Conservation (phyloP, 1,140 invertebrate genomes). For the Vanessa atalanta region DNA sequence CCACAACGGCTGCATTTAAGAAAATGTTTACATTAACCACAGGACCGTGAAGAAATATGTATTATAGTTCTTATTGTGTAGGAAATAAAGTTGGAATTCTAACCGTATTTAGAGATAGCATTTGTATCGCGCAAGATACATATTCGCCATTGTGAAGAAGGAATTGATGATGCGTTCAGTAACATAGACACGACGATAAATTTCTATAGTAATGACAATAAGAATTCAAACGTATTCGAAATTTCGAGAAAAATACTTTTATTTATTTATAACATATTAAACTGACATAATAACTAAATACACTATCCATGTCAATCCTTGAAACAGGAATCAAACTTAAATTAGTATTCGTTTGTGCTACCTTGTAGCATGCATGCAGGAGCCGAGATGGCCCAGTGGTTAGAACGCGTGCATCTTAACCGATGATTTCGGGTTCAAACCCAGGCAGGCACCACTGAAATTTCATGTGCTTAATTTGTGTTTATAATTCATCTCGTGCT, state of each 20-base stretch:
- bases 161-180: conserved; percentile 30
- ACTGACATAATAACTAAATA: too few species aligned
- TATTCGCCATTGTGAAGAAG: conserved; percentile 30
- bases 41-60: neutral
- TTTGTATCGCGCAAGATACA: conserved; percentile 24
- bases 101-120: neutral
- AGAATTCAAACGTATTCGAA: neutral
- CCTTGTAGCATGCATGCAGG: too few species aligned
- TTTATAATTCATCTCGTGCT: too few species aligned
- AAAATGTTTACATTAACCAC: neutral
- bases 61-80: neutral
- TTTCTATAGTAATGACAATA: conserved; percentile 7
- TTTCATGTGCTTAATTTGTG: too few species aligned
- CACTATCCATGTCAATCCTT: too few species aligned
- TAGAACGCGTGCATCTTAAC: too few species aligned
- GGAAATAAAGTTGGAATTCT: neutral
- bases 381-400: too few species aligned
- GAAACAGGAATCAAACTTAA: too few species aligned
- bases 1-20: neutral
- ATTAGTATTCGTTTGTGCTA: too few species aligned
- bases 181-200: neutral
- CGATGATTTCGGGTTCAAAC: too few species aligned
- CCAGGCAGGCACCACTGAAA: too few species aligned
- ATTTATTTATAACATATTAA: neutral
- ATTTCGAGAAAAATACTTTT: conserved; percentile 1